Base-by-base conservation (phyloP, 1,140 invertebrate genomes). In the Orussus abietinus region DNA sequence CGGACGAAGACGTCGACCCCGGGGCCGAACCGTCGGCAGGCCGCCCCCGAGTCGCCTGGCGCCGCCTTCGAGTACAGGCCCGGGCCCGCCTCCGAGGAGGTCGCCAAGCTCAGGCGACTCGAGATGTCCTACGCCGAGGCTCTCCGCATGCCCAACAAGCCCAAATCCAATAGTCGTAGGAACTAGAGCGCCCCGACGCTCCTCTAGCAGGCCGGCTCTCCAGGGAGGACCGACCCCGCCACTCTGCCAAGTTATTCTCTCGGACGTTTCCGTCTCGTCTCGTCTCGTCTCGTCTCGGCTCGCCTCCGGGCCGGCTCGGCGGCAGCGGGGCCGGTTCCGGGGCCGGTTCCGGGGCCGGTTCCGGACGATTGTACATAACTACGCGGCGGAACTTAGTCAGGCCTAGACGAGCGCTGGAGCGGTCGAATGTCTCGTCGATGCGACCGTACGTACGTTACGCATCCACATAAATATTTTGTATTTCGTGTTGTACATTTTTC, bases 41-140 rank as follows among this genome's bases (percentile, higher is more conserved):
- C 22, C 32, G 30, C 9, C 13, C 43, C n/a, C 4, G 45, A 50
- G 5, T 53, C 53, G 20, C 55, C 53, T 6, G 59, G 55, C 20
- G 44, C 32, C 14, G 51, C 22, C 18, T 59, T 51, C 33, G 42
- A 71, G 33, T 49, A 61, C 39, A 83, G 82, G 55, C 80, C 83
- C 12, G 85, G 84, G 62, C 78, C 80, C 6, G 85, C 86, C 3
- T 87, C 86, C 0, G 84, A 87, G 53, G 86, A 90, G 48, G 80
- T 90, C 6, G 83, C 88, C 46, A 85, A 85, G 53, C 67, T 92
- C 29, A 84, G 84, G 60, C 81, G 83, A 49, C 67, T 92, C 17
- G 88, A 92, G 50, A 78, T 86, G 57, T 86, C 86, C 3, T 92
- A 91, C 59, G 88, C 88, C 1, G 87, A 91, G 63, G 88, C 83